Evolutionary conservation across 2,888 invertebrate genomes (phyloP).

Genomic region (Tupiocoris notatus): DNA sequence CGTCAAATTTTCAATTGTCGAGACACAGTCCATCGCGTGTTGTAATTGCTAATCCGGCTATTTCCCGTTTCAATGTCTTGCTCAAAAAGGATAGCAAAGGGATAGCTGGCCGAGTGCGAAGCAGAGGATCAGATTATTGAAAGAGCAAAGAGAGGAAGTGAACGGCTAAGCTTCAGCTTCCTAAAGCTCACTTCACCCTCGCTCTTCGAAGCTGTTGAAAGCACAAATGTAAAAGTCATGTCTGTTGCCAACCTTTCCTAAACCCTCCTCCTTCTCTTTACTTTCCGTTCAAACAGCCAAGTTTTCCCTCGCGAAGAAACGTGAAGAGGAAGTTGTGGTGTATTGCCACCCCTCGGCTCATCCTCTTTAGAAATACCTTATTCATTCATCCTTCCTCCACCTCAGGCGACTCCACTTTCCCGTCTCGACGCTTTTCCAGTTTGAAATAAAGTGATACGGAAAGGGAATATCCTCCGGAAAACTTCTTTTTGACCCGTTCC

Average conservation of each 20-base stretch:
- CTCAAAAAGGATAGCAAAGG: not conserved
- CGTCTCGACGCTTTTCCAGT: not conserved
- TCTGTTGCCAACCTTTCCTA: conserved; percentile 7
- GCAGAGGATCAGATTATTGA: conserved; percentile 24
- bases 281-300: conserved; percentile 10
- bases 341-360: conserved; percentile 15
- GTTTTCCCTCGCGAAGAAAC: conserved; percentile 14
- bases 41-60: not conserved
- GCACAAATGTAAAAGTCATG: conserved; percentile 44
- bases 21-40: too few species aligned
- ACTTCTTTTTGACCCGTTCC: not conserved
- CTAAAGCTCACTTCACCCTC: conserved; percentile 14
- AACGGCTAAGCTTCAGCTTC: conserved; percentile 36
- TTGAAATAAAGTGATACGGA: not conserved
- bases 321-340: conserved; percentile 1
- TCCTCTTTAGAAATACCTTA: conserved; percentile 32
- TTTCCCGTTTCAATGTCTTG: not conserved
- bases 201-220: conserved; percentile 27
- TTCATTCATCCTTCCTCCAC: conserved; percentile 27
- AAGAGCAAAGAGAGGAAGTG: conserved; percentile 28
- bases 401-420: not conserved
- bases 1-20: too few species aligned
- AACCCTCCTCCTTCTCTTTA: conserved; percentile 11
- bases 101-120: not conserved
- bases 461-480: not conserved